phyloP scores from a whole-genome alignment of 2,113 vertebrate species.

The Columbina picui region DNA sequence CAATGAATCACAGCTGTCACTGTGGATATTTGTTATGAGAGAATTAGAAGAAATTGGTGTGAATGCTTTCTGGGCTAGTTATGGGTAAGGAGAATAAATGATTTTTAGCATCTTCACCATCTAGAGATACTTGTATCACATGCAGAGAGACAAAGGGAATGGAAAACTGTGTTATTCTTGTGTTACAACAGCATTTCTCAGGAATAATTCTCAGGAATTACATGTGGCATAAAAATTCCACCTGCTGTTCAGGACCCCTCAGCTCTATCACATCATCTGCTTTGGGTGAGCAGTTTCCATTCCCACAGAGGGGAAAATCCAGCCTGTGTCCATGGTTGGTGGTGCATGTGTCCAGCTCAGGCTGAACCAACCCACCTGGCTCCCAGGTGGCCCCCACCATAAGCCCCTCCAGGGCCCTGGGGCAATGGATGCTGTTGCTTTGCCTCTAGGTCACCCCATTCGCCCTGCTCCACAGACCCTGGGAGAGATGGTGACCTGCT shows the following conservation, averaged over 20 bases:
- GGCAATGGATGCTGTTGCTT: neutral
- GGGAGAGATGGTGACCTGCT: neutral
- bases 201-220: neutral
- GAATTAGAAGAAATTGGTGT: neutral
- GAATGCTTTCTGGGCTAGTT: neutral
- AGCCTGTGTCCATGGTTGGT: neutral
- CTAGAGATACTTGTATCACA: neutral
- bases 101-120: neutral
- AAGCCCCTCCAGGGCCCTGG: neutral
- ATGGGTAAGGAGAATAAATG: neutral
- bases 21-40: neutral
- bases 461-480: accelerated
- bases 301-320: neutral
- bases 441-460: accelerated
- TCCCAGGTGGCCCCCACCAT: neutral
- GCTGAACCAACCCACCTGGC: neutral
- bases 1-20: neutral
- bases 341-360: neutral
- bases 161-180: neutral
- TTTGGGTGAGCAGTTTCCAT: neutral
- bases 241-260: neutral
- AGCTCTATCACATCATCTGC: neutral
- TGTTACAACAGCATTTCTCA: neutral
- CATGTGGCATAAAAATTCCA: neutral
- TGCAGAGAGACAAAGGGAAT: neutral